phyloP scores from a whole-genome alignment of 2,797 vertebrate genomes.

The Rhabdophis nuchalis region DNA sequence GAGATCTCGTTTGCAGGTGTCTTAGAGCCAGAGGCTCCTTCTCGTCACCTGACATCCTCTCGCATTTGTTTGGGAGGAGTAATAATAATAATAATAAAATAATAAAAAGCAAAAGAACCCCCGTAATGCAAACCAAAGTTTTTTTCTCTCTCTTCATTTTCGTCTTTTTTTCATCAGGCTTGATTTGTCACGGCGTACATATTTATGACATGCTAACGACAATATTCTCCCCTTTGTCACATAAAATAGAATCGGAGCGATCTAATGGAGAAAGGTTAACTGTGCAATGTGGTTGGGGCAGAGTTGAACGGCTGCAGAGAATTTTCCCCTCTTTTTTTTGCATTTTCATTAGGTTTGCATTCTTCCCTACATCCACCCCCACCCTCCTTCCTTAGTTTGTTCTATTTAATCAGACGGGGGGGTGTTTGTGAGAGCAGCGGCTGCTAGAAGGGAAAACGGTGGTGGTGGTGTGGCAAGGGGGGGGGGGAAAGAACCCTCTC shows the following conservation, averaged over 20 bases:
- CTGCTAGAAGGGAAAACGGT: conserved; percentile 11
- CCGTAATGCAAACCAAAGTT: conserved; percentile 47
- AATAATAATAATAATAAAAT: too few species aligned
- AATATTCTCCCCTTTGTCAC: conserved; percentile 26
- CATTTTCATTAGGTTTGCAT: conserved; percentile 18
- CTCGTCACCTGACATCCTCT: conserved; percentile 62
- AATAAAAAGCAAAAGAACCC: background rate
- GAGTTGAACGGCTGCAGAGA: background rate
- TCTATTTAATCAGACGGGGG: conserved; percentile 44
- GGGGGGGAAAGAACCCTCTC: background rate
- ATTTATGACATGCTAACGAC: conserved; percentile 4
- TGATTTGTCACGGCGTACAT: conserved; percentile 18
- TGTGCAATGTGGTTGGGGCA: background rate
- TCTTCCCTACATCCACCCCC: background rate
- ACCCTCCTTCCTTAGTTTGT: background rate
- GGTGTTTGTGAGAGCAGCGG: conserved; percentile 37
- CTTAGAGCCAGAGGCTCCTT: conserved; percentile 57
- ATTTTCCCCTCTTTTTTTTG: background rate
- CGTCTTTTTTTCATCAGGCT: conserved; percentile 5
- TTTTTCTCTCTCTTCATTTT: conserved; percentile 53
- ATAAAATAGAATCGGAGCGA: conserved; percentile 42
- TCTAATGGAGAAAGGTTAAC: conserved; percentile 27
- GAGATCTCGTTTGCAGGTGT: conserved; percentile 54
- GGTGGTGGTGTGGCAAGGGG: background rate
- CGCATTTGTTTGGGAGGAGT: conserved; percentile 45